These are phyloP conservation scores for Potorous gilbertii DNA, from an alignment of 2,797 vertebrate genomes.

Conservation along the genomic window DNA sequence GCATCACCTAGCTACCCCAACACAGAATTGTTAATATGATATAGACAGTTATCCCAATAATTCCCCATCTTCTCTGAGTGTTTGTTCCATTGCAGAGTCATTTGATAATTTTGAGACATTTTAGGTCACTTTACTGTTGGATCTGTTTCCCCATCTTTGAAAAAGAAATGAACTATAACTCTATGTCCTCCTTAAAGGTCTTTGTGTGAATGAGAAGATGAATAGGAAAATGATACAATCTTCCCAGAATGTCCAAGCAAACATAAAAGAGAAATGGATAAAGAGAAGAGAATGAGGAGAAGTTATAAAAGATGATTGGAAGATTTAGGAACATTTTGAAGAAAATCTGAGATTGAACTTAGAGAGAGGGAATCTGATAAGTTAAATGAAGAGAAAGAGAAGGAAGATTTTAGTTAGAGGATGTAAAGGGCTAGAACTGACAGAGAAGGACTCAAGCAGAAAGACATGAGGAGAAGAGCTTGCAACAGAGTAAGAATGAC, in stretches of 20 bases:
- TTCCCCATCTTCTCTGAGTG: background rate
- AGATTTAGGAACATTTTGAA: no score
- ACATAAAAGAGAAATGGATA: background rate
- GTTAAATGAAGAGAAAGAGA: no score
- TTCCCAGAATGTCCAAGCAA: background rate
- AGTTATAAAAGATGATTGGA: no score
- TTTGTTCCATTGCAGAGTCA: background rate
- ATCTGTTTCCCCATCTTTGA: background rate
- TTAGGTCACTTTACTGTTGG: background rate
- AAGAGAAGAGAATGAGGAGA: no score
- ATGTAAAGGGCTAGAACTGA: no score
- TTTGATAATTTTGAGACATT: background rate
- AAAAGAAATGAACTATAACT: background rate
- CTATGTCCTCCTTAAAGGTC: background rate
- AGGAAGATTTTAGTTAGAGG: no score
- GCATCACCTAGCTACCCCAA: background rate
- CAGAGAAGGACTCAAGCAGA: no score
- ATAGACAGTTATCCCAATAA: background rate
- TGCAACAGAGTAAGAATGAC: no score
- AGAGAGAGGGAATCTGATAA: no score
- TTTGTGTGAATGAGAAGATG: background rate
- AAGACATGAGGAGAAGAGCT: no score
- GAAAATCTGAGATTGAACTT: no score
- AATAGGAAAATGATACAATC: background rate
- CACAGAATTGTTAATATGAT: background rate